These are phyloP conservation scores for Aphelocoma coerulescens DNA, from an alignment of 2,113 vertebrate species.

Conservation along the genomic window DNA sequence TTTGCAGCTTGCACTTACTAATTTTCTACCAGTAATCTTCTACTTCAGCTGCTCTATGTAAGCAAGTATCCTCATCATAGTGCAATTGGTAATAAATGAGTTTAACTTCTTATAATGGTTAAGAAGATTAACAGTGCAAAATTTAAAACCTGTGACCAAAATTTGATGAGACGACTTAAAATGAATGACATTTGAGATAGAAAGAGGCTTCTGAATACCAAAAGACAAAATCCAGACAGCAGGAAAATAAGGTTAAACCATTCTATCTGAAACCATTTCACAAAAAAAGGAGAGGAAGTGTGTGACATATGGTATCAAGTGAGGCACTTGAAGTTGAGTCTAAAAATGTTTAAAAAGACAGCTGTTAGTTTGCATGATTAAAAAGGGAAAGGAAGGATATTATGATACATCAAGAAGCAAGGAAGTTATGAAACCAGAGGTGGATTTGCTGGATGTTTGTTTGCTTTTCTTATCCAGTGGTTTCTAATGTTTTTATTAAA, in stretches of 20 bases:
- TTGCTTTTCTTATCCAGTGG: conserved; percentile 52
- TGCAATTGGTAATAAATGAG: background rate
- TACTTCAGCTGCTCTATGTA: background rate
- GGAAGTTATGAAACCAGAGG: conserved; percentile 37
- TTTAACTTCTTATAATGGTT: background rate
- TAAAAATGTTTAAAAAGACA: conserved; percentile 52
- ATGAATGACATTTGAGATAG: conserved; percentile 1
- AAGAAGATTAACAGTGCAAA: background rate
- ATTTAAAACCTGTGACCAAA: conserved; percentile 5
- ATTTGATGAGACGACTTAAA: background rate
- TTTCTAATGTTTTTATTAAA: conserved; percentile 55
- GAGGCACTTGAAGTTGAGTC: conserved; percentile 25
- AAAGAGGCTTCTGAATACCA: conserved; percentile 1
- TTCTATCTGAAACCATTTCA: conserved; percentile 32
- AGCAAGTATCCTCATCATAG: background rate
- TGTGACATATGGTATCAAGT: conserved; percentile 43
- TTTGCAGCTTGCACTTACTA: background rate
- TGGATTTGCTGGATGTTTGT: conserved; percentile 42
- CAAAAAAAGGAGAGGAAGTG: conserved; percentile 34
- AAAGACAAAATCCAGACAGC: conserved; percentile 42
- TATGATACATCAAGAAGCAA: conserved; percentile 25
- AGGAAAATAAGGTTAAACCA: conserved; percentile 24
- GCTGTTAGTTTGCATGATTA: conserved; percentile 23
- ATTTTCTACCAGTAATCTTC: background rate
- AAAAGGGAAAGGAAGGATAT: conserved; percentile 41